Evolutionary conservation across 1,140 invertebrate species (phyloP).

Genomic region (Heliconius hermathena): DNA sequence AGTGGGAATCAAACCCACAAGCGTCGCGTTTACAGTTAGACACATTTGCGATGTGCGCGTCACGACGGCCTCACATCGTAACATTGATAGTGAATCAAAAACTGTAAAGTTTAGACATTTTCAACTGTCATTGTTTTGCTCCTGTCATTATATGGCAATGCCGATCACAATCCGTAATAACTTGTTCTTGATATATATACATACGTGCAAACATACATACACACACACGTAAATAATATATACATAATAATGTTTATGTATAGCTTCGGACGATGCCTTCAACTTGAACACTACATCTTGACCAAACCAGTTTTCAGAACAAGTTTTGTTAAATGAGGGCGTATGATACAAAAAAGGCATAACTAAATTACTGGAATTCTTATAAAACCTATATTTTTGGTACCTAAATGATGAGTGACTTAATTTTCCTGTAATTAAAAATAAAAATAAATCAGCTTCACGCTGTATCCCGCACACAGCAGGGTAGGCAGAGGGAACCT

Average conservation of each 20-base stretch:
- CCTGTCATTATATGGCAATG: too few species aligned
- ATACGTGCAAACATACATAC: neutral
- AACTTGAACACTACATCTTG: constrained; percentile 5
- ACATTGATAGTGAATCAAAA: too few species aligned
- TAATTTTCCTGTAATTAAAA: neutral
- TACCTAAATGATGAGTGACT: neutral
- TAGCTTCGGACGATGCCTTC: neutral
- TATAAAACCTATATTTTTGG: neutral
- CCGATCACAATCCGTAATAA: too few species aligned
- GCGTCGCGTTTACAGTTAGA: too few species aligned
- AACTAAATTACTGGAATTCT: neutral
- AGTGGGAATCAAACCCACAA: too few species aligned
- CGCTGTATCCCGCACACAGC: too few species aligned
- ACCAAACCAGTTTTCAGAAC: neutral
- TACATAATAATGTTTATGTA: neutral
- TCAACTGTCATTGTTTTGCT: too few species aligned
- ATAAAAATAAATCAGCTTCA: too few species aligned
- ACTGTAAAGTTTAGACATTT: too few species aligned
- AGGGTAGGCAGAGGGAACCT: too few species aligned
- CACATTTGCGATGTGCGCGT: too few species aligned
- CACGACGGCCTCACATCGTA: too few species aligned
- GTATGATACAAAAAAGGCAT: neutral
- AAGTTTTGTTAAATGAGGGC: neutral
- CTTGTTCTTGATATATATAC: neutral
- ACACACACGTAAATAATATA: neutral